Evolutionary conservation across 1,140 invertebrate species (phyloP).

Genomic region (Dendrolimus kikuchii): DNA sequence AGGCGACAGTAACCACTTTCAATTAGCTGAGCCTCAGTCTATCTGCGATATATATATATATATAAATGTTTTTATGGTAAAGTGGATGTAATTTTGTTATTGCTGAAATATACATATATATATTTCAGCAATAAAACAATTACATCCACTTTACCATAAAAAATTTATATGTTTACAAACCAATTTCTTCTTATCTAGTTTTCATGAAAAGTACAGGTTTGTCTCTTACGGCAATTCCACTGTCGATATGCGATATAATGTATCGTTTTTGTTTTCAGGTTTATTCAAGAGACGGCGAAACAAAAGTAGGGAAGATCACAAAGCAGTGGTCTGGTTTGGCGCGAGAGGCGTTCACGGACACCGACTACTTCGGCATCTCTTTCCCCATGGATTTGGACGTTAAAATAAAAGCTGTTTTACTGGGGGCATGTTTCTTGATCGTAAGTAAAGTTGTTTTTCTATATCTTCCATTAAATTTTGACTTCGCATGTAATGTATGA

Average conservation of each 20-base stretch:
- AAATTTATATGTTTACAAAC: neutral
- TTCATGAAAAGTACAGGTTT: too few relatives aligned
- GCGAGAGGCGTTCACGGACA: slow-evolving; percentile 82
- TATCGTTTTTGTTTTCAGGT: slow-evolving; percentile 64
- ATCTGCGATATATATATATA: too few relatives aligned
- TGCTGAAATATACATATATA: too few relatives aligned
- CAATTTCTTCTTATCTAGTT: too few relatives aligned
- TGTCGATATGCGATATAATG: too few relatives aligned
- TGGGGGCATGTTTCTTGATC: slow-evolving; percentile 83
- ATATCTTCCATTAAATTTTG: too few relatives aligned
- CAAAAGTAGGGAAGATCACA: slow-evolving; percentile 81
- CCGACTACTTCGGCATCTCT: slow-evolving; percentile 84
- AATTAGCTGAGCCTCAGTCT: too few relatives aligned
- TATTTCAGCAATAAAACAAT: neutral
- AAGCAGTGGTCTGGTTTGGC: slow-evolving; percentile 84
- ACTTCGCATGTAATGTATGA: too few relatives aligned
- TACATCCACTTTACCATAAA: neutral
- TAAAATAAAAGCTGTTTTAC: slow-evolving; percentile 84
- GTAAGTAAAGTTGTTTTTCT: slow-evolving; percentile 65
- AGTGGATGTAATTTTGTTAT: neutral
- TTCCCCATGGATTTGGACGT: slow-evolving; percentile 88
- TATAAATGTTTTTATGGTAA: slow-evolving; percentile 2
- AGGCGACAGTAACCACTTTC: too few relatives aligned
- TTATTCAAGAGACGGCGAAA: slow-evolving; percentile 76
- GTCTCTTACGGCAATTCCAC: too few relatives aligned